phyloP scores from a whole-genome alignment of 2,797 vertebrate genomes.

The Arremon aurantiirostris region DNA sequence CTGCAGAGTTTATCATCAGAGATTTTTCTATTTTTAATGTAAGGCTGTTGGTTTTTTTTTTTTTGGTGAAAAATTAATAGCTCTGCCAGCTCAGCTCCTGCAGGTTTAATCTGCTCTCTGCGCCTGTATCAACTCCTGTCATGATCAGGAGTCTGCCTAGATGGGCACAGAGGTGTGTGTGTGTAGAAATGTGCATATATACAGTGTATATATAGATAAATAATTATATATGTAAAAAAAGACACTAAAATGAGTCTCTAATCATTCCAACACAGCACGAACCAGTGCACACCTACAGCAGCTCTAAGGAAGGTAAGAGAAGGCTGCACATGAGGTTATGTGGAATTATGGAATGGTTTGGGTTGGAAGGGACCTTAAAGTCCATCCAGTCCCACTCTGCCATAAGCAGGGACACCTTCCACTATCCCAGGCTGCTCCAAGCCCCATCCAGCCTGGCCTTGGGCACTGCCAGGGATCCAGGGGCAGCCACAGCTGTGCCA shows the following conservation, averaged over 20 bases:
- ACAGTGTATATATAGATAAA: fast-evolving
- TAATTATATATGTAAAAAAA: background rate
- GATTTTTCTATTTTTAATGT: slow-evolving; percentile 39
- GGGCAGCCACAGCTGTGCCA: background rate
- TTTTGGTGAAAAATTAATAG: background rate
- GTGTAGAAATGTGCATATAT: background rate
- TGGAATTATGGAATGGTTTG: background rate
- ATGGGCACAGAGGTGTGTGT: fast-evolving
- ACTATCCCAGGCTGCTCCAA: background rate
- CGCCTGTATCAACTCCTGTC: background rate
- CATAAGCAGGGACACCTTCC: background rate
- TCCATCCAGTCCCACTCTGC: background rate
- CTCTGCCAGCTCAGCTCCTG: background rate
- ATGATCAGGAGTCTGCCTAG: background rate
- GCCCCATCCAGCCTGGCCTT: fast-evolving
- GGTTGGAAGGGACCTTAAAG: background rate
- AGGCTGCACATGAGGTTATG: background rate
- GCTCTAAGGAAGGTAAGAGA: background rate
- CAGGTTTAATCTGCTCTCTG: background rate
- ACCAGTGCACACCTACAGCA: background rate
- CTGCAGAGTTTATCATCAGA: background rate
- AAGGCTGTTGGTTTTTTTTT: background rate
- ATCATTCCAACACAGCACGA: fast-evolving
- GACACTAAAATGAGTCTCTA: background rate
- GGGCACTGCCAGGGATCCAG: background rate